Base-by-base conservation (phyloP, 1,140 invertebrate species). In the Meloidogyne exigua region DNA sequence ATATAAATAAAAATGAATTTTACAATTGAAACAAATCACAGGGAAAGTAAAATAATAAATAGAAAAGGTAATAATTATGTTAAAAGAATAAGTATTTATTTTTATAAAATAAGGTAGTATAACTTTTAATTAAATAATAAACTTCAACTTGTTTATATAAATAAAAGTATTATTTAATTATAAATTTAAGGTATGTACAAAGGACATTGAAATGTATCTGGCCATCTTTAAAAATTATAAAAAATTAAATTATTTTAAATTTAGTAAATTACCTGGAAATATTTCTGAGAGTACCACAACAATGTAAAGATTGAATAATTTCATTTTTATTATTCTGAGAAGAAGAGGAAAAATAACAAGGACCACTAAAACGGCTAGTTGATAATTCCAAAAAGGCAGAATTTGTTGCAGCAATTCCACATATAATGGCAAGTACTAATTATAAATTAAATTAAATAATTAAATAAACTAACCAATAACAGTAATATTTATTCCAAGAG, bases 321-420 rank as follows among this genome's bases (percentile, higher is more conserved):
- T 44, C 21, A n/a, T 26, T 21, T n/a, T 26, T 44, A n/a, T n/a
- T 26, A 71, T n/a, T n/a, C n/a, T 26, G 39, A 5, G 18, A 26
- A 26, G 72, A 42, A 63, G 10, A 10, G 25, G 77, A 66, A 23
- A 82, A 71, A 64, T 82, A 81, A 68, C 80, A 81, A 25, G 80
- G 80, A 18, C 44, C 25, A 69, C 67, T 77, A 44, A 81, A 77
- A 13, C 39, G 36, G 39, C 70, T 75, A 21, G 49, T 70, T 21
- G 75, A 62, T 23, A 81, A 25, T 39, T 81, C 80, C 5, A 66
- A 26, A 23, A 82, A 49, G 2, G 80, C 80, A n/a, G 81, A 80
- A 36, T 67, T 63, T 12, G 80, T 83, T 28, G 80, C 81, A n/a
- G 69, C 81, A 11, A 79, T 49, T 13, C 80, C 80, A 63, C 80